Conservation (phyloP, 2,797 vertebrate species). For the Rousettus madagascariensis region DNA sequence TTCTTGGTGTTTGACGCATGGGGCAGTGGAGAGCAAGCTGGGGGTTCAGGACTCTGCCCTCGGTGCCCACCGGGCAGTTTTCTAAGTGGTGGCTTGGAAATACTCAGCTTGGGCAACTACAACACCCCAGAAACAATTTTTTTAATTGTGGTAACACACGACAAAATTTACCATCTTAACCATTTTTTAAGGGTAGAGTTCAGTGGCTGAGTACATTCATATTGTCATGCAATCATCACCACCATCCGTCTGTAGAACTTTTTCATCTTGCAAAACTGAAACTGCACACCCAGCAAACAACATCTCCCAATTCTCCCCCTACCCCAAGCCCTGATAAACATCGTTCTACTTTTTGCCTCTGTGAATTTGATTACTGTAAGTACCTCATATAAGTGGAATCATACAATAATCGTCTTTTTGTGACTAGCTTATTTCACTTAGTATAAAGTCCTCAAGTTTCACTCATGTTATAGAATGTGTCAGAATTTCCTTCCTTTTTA, state of each 20-base stretch:
- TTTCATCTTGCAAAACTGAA: not conserved
- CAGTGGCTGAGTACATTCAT: not conserved
- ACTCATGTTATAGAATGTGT: not conserved
- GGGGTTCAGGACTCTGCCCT: not conserved
- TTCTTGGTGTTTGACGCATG: not conserved
- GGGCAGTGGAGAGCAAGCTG: rapidly evolving
- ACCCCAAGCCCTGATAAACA: not conserved
- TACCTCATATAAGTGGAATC: not conserved
- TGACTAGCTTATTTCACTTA: not conserved
- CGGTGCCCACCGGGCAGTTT: not conserved
- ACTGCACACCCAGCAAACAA: not conserved
- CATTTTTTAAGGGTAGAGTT: not conserved
- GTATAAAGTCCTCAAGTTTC: not conserved
- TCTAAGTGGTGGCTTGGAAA: not conserved
- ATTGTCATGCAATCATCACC: not conserved
- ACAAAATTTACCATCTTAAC: not conserved
- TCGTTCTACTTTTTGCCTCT: not conserved
- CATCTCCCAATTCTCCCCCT: not conserved
- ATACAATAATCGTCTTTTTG: not conserved
- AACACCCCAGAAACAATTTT: not conserved
- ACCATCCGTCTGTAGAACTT: not conserved
- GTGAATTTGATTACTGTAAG: not conserved
- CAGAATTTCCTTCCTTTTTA: not conserved
- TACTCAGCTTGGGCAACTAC: not conserved
- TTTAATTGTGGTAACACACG: not conserved